Conservation (phyloP, 2,113 vertebrate genomes). For the Coptodon bakossiorum region DNA sequence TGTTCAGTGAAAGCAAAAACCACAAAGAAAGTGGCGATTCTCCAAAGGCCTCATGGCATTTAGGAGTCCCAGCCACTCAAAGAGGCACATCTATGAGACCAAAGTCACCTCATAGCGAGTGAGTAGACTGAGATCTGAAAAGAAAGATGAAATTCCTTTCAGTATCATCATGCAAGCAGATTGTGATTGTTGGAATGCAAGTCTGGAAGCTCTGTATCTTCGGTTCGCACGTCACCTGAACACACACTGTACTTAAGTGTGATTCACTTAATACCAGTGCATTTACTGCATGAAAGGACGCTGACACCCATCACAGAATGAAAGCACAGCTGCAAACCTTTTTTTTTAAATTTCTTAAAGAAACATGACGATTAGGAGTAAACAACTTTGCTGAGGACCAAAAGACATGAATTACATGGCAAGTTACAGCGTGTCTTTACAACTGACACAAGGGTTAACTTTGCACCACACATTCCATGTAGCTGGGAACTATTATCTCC, state of each 20-base stretch:
- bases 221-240: constrained; percentile 1
- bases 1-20: constrained; percentile 21
- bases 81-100: background rate
- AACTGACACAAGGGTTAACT: background rate
- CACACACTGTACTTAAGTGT: constrained; percentile 10
- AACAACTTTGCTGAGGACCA: constrained; percentile 11
- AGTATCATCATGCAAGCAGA: background rate
- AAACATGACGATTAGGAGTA: background rate
- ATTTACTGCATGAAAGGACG: constrained; percentile 24
- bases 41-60: background rate
- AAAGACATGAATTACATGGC: constrained; percentile 31
- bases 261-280: constrained; percentile 9
- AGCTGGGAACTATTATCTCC: constrained; percentile 41
- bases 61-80: background rate
- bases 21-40: constrained; percentile 9
- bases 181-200: background rate
- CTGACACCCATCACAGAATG: background rate
- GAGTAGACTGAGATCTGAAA: background rate
- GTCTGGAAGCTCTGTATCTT: background rate
- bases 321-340: constrained; percentile 2
- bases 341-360: background rate
- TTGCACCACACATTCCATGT: constrained; percentile 27
- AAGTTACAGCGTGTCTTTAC: constrained; percentile 42
- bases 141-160: background rate
- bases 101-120: background rate